Evolutionary conservation across 2,797 vertebrate genomes (phyloP).

Genomic region (Sebastes kiyomatsui): DNA sequence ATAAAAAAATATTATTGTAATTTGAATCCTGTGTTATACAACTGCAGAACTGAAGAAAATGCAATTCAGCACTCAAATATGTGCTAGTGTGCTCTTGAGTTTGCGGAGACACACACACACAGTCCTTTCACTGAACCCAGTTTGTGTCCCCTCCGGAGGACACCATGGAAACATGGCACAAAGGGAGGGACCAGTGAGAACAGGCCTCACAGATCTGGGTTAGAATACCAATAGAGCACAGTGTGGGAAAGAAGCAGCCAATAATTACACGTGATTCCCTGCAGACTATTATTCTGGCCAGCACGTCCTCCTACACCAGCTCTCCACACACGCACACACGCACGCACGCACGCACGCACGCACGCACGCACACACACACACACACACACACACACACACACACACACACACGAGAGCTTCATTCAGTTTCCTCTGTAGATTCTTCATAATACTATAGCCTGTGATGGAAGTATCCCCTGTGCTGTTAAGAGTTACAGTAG

Average conservation of each 20-base stretch:
- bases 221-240: slow-evolving; percentile 57
- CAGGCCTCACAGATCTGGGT: slow-evolving; percentile 27
- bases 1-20: neutral
- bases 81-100: neutral
- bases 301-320: neutral
- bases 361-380: fast-evolving
- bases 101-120: neutral
- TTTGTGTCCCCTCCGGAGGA: slow-evolving; percentile 25
- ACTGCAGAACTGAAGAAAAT: neutral
- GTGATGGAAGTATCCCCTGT: neutral
- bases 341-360: too few species aligned
- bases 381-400: too few species aligned
- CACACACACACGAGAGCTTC: neutral
- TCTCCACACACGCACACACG: neutral
- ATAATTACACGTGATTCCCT: slow-evolving; percentile 23
- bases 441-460: neutral
- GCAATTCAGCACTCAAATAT: neutral
- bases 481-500: neutral
- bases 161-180: slow-evolving; percentile 62
- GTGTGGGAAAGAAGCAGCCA: slow-evolving; percentile 53
- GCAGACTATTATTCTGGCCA: slow-evolving; percentile 22
- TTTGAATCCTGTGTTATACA: neutral
- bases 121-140: slow-evolving; percentile 16
- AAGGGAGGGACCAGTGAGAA: slow-evolving; percentile 31
- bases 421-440: neutral